Evolutionary conservation across 2,113 vertebrate species (phyloP).

Genomic region (Phocoena sinus): DNA sequence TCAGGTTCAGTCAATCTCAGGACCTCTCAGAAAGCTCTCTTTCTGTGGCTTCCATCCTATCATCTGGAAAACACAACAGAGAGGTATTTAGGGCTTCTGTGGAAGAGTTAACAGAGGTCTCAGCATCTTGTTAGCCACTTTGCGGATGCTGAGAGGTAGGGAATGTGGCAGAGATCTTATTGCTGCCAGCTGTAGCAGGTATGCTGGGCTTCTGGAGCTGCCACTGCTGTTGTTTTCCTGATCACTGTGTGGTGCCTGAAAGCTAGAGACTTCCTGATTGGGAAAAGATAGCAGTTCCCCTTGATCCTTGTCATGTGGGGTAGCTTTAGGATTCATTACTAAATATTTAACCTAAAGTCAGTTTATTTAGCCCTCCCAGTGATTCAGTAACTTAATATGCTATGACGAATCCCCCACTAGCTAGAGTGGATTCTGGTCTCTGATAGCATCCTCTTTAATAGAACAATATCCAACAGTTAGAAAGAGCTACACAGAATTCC

Average conservation of each 20-base stretch:
- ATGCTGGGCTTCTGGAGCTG: background rate
- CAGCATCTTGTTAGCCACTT: background rate
- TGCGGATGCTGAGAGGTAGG: background rate
- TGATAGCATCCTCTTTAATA: background rate
- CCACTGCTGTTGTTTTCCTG: background rate
- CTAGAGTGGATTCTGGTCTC: background rate
- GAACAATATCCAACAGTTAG: background rate
- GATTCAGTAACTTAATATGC: background rate
- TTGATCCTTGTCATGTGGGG: background rate
- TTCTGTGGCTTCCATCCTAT: background rate
- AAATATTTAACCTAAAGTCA: background rate
- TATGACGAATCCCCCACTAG: background rate
- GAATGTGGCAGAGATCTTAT: accelerated
- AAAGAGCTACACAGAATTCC: background rate
- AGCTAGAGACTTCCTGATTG: background rate
- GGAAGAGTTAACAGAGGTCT: accelerated
- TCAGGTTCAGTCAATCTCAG: no score
- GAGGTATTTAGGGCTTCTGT: background rate
- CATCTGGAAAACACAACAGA: background rate
- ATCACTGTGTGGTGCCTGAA: no score
- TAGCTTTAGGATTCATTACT: background rate
- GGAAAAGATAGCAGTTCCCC: background rate
- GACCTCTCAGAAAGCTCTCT: background rate
- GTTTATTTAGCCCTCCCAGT: background rate
- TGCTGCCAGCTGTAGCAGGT: background rate